phyloP scores from a whole-genome alignment of 2,888 invertebrate species.

The Ligdia adustata region DNA sequence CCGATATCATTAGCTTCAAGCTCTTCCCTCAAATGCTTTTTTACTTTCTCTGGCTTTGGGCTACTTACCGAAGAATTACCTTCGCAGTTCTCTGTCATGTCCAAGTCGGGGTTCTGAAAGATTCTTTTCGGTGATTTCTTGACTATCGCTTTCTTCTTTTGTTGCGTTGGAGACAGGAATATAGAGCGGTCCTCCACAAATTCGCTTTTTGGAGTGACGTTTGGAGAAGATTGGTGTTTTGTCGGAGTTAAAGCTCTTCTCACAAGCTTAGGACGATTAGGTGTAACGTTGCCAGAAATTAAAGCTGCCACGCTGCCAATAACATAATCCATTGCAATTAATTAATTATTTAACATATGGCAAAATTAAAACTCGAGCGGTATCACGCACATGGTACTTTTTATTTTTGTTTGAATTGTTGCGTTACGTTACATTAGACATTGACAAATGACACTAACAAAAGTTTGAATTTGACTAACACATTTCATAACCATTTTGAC shows the following conservation, averaged over 20 bases:
- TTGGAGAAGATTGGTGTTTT: slow-evolving; percentile 72
- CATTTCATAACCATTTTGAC: no score
- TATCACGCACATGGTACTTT: slow-evolving; percentile 53
- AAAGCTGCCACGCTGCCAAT: slow-evolving; percentile 84
- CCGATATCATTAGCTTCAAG: slow-evolving; percentile 48
- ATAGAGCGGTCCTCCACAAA: slow-evolving; percentile 68
- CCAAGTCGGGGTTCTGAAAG: slow-evolving; percentile 69
- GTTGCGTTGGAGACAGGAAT: slow-evolving; percentile 71
- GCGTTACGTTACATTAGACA: no score
- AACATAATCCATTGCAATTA: slow-evolving; percentile 73
- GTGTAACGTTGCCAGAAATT: slow-evolving; percentile 82
- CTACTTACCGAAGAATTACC: slow-evolving; percentile 41
- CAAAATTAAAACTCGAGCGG: no score
- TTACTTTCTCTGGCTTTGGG: slow-evolving; percentile 71
- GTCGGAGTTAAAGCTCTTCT: slow-evolving; percentile 71
- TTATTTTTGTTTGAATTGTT: slow-evolving; percentile 3
- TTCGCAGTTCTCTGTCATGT: slow-evolving; percentile 56
- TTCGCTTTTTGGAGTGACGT: slow-evolving; percentile 77
- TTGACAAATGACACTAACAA: no score
- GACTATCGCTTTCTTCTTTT: slow-evolving; percentile 74
- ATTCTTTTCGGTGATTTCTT: slow-evolving; percentile 79
- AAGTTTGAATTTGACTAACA: no score
- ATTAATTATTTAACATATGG: slow-evolving; percentile 16
- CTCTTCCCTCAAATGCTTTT: slow-evolving; percentile 67
- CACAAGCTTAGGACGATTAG: slow-evolving; percentile 76